Conservation (phyloP, 2,113 vertebrate genomes). For the Cyrtonyx montezumae region DNA sequence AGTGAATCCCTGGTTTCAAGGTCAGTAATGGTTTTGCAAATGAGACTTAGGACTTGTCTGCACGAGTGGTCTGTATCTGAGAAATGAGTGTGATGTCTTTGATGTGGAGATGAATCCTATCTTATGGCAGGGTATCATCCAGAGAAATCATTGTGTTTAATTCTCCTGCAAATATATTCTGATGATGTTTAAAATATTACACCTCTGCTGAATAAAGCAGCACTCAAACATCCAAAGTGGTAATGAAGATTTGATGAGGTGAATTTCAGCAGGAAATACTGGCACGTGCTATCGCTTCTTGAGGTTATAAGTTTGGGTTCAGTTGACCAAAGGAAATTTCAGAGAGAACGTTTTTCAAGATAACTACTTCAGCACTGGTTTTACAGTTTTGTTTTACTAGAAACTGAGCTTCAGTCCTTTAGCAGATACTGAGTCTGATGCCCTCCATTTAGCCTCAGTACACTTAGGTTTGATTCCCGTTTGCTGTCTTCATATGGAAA, state of each 20-base stretch:
- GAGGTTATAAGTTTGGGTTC: not conserved
- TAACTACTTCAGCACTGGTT: not conserved
- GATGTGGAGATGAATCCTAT: not conserved
- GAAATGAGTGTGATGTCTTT: not conserved
- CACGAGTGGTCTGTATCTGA: fast-evolving
- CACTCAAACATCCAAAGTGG: not conserved
- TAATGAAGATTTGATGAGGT: not conserved
- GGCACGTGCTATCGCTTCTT: not conserved
- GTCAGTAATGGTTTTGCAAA: not conserved
- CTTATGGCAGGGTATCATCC: fast-evolving
- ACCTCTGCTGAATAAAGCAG: not conserved
- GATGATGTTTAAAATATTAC: not conserved
- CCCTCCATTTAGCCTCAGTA: not conserved
- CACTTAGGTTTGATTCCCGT: not conserved
- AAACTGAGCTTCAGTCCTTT: not conserved
- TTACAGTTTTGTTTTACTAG: not conserved
- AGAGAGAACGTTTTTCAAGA: not conserved
- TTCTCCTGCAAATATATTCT: not conserved
- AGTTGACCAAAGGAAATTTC: not conserved
- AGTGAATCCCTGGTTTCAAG: not conserved
- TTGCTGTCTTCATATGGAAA: not conserved
- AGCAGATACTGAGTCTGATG: not conserved
- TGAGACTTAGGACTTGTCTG: not conserved
- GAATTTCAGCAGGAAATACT: not conserved
- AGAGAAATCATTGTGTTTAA: fast-evolving